Conservation (phyloP, 2,888 invertebrate species). For the Brassicogethes aeneus region DNA sequence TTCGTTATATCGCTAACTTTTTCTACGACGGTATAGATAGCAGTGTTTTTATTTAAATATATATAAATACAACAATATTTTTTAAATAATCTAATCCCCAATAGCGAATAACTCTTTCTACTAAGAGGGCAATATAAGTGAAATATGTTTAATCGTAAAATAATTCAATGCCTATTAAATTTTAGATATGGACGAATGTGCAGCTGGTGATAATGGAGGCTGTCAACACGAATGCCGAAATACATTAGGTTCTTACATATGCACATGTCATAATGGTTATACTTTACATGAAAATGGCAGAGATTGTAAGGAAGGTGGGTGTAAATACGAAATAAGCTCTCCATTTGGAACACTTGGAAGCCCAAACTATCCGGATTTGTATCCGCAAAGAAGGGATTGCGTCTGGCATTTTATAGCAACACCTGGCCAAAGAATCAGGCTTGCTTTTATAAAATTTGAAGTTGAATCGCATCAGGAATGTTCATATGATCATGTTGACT, state of each 20-base stretch:
- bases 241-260: slow-evolving; percentile 2
- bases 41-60: too few relatives aligned
- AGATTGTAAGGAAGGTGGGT: background rate
- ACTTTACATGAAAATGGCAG: slow-evolving; percentile 1
- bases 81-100: too few relatives aligned
- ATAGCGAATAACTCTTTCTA: too few relatives aligned
- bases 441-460: background rate
- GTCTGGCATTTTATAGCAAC: background rate
- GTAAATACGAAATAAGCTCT: background rate
- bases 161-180: background rate
- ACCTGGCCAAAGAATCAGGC: background rate
- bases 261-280: background rate
- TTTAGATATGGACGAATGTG: slow-evolving; percentile 3
- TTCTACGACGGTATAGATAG: too few relatives aligned
- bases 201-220: background rate
- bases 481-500: background rate
- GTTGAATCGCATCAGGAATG: background rate
- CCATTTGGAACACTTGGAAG: background rate
- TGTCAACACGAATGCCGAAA: slow-evolving; percentile 1
- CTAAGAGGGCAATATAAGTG: too few relatives aligned
- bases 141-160: too few relatives aligned
- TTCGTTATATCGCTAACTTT: too few relatives aligned
- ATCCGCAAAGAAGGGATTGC: background rate
- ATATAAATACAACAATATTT: too few relatives aligned
- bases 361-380: background rate